phyloP scores from a whole-genome alignment of 1,140 invertebrate genomes.

The Hylaeus anthracinus region DNA sequence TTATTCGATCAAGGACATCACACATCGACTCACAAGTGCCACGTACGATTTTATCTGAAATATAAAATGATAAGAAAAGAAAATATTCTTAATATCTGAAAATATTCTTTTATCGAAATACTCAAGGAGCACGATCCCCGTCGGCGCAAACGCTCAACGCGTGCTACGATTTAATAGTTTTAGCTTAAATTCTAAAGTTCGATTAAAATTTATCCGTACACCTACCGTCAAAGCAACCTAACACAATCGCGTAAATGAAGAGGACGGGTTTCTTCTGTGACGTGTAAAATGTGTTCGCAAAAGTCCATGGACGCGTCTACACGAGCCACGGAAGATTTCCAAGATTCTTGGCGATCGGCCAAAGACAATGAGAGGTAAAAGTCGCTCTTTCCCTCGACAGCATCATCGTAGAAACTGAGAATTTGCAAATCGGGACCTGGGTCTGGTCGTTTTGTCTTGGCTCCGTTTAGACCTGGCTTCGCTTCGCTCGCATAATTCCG shows the following conservation, averaged over 20 bases:
- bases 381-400: constrained; percentile 43
- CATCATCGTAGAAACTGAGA: constrained; percentile 33
- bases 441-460: constrained; percentile 24
- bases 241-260: constrained; percentile 34
- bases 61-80: no score
- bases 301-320: constrained; percentile 43
- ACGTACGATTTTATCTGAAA: no score
- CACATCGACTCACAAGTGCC: no score
- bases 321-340: constrained; percentile 49
- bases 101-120: no score
- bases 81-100: no score
- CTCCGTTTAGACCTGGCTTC: constrained; percentile 18
- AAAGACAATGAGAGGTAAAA: constrained; percentile 57
- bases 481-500: not conserved
- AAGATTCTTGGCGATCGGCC: constrained; percentile 58
- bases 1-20: no score
- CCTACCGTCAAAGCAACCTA: no score
- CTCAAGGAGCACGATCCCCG: no score
- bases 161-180: no score
- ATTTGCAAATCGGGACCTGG: constrained; percentile 46
- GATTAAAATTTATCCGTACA: not conserved
- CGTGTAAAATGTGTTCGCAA: constrained; percentile 44
- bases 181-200: not conserved
- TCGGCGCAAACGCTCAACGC: no score
- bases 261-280: constrained; percentile 37